Percentiles rank a stretch among this genome's conserved stretches.
phyloP scores from a whole-genome alignment of 2,113 vertebrate species.

The Sinocyclocheilus maitianheensis region DNA sequence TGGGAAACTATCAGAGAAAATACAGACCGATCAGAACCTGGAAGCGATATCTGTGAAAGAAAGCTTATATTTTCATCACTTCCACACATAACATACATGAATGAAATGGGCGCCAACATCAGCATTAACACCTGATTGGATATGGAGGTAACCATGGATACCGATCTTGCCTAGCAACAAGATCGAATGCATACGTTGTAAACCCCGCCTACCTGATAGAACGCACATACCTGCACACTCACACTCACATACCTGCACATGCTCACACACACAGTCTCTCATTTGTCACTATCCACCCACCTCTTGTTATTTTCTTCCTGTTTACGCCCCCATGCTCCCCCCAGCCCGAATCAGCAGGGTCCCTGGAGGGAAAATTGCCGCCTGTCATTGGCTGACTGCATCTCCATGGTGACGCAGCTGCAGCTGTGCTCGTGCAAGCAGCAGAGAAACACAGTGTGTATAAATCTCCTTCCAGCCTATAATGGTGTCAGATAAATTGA shows the following conservation, averaged over 20 bases:
- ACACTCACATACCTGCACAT: slow-evolving; percentile 36
- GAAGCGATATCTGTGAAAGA: not conserved
- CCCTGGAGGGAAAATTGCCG: slow-evolving; percentile 55
- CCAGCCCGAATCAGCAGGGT: slow-evolving; percentile 41
- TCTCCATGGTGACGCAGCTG: slow-evolving; percentile 57
- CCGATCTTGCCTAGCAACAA: slow-evolving; percentile 52
- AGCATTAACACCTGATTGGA: slow-evolving; percentile 37
- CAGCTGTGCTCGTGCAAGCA: slow-evolving; percentile 41
- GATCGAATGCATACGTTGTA: slow-evolving; percentile 28
- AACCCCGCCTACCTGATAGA: slow-evolving; percentile 12
- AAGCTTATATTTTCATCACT: slow-evolving; percentile 1
- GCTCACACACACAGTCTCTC: not conserved
- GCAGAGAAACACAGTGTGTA: slow-evolving; percentile 17
- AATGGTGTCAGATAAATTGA: slow-evolving; percentile 5
- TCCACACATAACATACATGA: slow-evolving; percentile 4
- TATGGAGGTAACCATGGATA: slow-evolving; percentile 34
- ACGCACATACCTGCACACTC: slow-evolving; percentile 8
- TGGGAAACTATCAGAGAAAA: not conserved
- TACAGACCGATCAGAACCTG: not conserved
- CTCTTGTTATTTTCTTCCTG: slow-evolving; percentile 22
- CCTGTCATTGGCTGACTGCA: slow-evolving; percentile 54
- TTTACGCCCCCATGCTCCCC: slow-evolving; percentile 35
- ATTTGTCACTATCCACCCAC: slow-evolving; percentile 30
- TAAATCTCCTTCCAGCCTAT: slow-evolving; percentile 1
- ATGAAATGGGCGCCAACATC: slow-evolving; percentile 24